Conservation (phyloP, 2,797 vertebrate genomes). For the Scyliorhinus canicula region DNA sequence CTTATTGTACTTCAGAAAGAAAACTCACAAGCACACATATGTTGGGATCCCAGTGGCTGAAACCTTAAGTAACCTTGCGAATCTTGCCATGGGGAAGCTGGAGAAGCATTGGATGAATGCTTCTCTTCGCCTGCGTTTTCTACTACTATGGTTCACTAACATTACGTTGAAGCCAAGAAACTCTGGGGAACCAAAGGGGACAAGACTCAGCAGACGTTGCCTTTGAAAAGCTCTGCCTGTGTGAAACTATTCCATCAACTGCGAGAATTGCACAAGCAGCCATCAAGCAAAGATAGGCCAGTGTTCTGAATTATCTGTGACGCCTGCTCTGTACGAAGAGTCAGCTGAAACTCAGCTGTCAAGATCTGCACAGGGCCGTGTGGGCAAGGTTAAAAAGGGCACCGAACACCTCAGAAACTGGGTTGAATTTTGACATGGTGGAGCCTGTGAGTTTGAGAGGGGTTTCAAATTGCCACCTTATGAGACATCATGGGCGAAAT, state of each 20-base stretch:
- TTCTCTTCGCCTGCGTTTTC: background rate
- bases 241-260: background rate
- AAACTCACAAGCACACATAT: background rate
- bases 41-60: background rate
- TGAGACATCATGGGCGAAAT: no score
- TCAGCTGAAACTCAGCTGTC: background rate
- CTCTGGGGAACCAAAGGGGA: background rate
- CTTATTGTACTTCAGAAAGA: background rate
- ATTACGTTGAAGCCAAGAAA: background rate
- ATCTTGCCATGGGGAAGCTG: background rate
- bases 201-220: background rate
- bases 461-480: background rate
- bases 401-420: background rate
- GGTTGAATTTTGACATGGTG: background rate
- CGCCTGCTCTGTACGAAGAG: no score
- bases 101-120: background rate
- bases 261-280: background rate
- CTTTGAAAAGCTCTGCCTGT: background rate
- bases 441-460: background rate
- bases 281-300: background rate
- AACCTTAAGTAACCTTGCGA: constrained; percentile 3
- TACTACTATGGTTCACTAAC: background rate
- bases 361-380: background rate
- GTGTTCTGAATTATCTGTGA: background rate
- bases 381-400: background rate